A percentile compares a stretch with the other conserved stretches of the same genome.
phyloP scores from a whole-genome alignment of 2,888 invertebrate species.

The Drosophila rellima region DNA sequence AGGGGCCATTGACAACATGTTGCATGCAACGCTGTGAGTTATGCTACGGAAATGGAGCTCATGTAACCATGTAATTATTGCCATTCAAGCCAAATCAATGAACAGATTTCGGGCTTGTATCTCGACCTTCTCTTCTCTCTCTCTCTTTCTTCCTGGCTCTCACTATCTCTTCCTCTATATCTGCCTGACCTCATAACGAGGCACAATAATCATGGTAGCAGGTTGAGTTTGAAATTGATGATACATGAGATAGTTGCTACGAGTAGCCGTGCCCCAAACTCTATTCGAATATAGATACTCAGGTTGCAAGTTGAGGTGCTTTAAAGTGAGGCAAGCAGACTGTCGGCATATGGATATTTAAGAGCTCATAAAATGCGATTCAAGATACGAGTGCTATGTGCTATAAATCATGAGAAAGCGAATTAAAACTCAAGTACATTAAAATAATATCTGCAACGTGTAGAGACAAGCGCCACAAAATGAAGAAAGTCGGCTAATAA shows the following conservation, averaged over 20 bases:
- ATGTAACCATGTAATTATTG: conserved; percentile 74
- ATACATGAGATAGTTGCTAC: not conserved
- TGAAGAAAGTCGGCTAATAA: conserved; percentile 67
- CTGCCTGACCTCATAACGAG: not conserved
- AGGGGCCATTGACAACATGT: conserved; percentile 59
- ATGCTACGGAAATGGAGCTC: conserved; percentile 69
- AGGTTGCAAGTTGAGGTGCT: conserved; percentile 2
- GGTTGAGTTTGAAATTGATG: not conserved
- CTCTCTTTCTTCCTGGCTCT: not conserved
- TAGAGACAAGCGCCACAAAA: conserved; percentile 39
- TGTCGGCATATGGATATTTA: conserved; percentile 19
- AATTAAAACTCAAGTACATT: conserved; percentile 74
- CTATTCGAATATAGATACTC: not conserved
- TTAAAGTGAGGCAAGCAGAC: conserved; percentile 9
- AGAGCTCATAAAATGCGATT: conserved; percentile 31
- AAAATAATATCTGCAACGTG: conserved; percentile 54
- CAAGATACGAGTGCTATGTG: conserved; percentile 28
- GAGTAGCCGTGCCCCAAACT: conserved; percentile 1
- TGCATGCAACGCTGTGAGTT: conserved; percentile 60
- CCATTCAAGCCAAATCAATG: conserved; percentile 73
- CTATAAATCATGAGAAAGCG: conserved; percentile 62
- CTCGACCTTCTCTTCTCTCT: not conserved
- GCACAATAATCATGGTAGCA: conserved; percentile 11
- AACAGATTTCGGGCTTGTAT: conserved; percentile 38
- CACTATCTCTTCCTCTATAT: not conserved